Evolutionary conservation across 2,113 vertebrate species (phyloP), one percentile per base, ranked within the genome.

Genomic region (Plecotus auritus): DNA sequence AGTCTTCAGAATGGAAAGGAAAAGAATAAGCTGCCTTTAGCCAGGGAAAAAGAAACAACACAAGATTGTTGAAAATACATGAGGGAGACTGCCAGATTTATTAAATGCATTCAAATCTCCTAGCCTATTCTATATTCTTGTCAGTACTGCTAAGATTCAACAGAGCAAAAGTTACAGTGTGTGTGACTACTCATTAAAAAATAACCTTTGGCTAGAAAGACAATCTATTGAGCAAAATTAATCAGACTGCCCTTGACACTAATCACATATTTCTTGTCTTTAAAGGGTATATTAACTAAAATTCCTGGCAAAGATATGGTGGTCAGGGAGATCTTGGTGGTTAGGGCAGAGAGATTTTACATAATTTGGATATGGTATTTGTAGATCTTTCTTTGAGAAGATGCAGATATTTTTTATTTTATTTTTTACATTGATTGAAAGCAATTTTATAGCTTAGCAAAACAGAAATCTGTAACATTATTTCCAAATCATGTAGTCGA

Each of bases 181-280:
- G 37, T 76, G 30, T 93, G 81, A 66, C 87, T 93, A 66, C 90
- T 92, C 94, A 93, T 93, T 97, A 95, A 97, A 95, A 94, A 96
- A 86, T 94, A 95, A 95, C 95, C 85, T 76, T 97, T 3, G 1
- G 91, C 96, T 85, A 96, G 70, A 80, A 83, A 97, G 91, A 88
- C 78, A 91, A 49, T 73, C 59, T 22, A 88, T 54, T 90, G 73
- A 90, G 90, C 72, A 92, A 80, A 92, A 92, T 81, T 82, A 90
- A 95, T 88, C 90, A 95, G 82, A 30, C 32, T 54, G 14, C 22
- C 56, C 93, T 95, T 90, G 59, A 90, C 59, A 97, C 45, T 87
- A 80, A 64, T 61, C 16, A 51, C 86, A 91, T 66, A 88, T 81
- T 90, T 95, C 72, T 85, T 72, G 92, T 72, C 92, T 94, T 95